Evolutionary conservation across 2,797 vertebrate species (phyloP), one percentile per base, ranked within the genome.

Genomic region (Pantherophis alleghaniensis): DNA sequence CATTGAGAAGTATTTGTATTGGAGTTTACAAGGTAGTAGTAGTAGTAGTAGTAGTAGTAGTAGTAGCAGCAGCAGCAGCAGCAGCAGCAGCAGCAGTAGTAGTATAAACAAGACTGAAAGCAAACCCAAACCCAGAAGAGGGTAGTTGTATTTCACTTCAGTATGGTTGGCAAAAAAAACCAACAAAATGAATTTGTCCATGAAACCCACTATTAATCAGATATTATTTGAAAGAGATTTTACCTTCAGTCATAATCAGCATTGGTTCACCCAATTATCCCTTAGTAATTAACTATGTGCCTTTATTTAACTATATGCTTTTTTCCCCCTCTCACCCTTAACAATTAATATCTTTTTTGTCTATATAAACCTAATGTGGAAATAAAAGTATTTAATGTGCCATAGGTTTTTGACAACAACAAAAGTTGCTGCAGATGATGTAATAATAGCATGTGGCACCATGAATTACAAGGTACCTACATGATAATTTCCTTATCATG

Each of bases 1-100:
- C 37, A 4, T 42, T 83, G 37, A 42, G 37, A 83, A 83, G 74
- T 83, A 83, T 47, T 47, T 47, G 1, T 47, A 47, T 12, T 47
- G 37, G 37, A 22, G 9, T 42, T 83, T 83, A 47, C 74, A 42
- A 83, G 37, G 42, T 11, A 83, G 69, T 79, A 69, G 63, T 69
- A 69, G 28, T 69, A 79, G 37, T 42, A 74, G 22, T 60, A 74
- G 7, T 79, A 66, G 2, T 32, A 7, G 5, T 69, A 42, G 37
- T 79, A 42, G 6, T 51, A 51, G 6, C 1, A 51, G 6, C 1
- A 47, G 37, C 24, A 42, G 1, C 1, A 51, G 6, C 0, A 51
- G 37, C 42, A 42, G 1, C 6, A 51, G 6, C 0, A 51, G 6
- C 3, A 47, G 5, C 0, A 47, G 47, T 6, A 47, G 47, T 51